These are phyloP conservation scores for Abrostola triplasia DNA, from an alignment of 2,888 invertebrate species.

Conservation along the genomic window DNA sequence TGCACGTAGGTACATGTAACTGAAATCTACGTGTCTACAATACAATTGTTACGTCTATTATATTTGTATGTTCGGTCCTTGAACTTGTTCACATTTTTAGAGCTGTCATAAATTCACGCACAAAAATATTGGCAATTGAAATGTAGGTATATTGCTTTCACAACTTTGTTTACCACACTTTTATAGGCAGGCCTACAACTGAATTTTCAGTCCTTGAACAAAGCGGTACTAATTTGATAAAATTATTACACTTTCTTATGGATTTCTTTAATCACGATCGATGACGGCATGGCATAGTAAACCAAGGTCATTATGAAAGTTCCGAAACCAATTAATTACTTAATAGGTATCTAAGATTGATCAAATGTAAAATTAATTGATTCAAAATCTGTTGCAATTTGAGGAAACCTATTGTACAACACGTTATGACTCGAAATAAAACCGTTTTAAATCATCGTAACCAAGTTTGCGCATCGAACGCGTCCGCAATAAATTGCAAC, in stretches of 20 bases:
- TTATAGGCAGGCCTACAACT: conserved; percentile 25
- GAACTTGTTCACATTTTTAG: conserved; percentile 7
- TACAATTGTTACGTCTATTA: not conserved
- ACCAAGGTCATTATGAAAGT: conserved; percentile 46
- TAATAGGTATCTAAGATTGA: not conserved
- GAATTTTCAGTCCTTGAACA: conserved; percentile 40
- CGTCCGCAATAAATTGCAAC: conserved; percentile 72
- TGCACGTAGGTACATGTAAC: conserved; percentile 14
- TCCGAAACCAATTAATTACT: not conserved
- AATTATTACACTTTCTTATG: conserved; percentile 49
- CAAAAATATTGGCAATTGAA: not conserved
- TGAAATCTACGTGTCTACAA: not conserved
- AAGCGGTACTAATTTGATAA: conserved; percentile 46
- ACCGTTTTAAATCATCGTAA: conserved; percentile 60
- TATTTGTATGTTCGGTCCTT: conserved; percentile 13
- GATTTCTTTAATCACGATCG: conserved; percentile 56
- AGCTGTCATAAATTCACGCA: not conserved
- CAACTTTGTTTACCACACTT: conserved; percentile 12
- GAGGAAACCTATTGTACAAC: conserved; percentile 49
- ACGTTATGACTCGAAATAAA: conserved; percentile 51
- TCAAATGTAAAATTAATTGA: not conserved
- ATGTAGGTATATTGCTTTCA: not conserved
- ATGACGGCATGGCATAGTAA: conserved; percentile 25
- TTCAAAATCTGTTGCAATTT: conserved; percentile 18
- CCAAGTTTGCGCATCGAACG: conserved; percentile 66